These are phyloP conservation scores for Oncorhynchus mykiss DNA, from an alignment of 2,113 vertebrate species.

Conservation along the genomic window DNA sequence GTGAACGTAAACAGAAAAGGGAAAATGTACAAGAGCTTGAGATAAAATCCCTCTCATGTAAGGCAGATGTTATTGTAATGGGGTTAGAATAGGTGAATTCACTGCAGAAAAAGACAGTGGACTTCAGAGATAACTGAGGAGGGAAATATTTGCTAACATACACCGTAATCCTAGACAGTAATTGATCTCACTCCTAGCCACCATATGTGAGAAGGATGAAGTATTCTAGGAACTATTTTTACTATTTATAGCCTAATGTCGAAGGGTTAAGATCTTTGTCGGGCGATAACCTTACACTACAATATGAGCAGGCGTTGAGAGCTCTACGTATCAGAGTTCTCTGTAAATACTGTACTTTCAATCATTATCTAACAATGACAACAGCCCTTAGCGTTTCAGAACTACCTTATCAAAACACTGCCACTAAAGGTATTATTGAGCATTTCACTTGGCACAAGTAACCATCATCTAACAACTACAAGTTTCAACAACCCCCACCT, in stretches of 20 bases:
- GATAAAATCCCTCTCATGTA: slow-evolving; percentile 11
- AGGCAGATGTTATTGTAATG: slow-evolving; percentile 29
- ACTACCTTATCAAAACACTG: too few relatives aligned
- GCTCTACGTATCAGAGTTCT: neutral
- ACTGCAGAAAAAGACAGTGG: slow-evolving; percentile 33
- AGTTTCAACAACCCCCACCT: neutral
- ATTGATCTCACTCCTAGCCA: slow-evolving; percentile 20
- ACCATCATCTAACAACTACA: neutral
- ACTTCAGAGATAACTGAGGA: slow-evolving; percentile 15
- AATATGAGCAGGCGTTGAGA: neutral
- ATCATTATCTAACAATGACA: too few relatives aligned
- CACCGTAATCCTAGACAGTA: slow-evolving; percentile 23
- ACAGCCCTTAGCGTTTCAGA: neutral
- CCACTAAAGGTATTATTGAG: too few relatives aligned
- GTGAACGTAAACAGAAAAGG: slow-evolving; percentile 14
- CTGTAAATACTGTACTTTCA: neutral
- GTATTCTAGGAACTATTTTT: slow-evolving; percentile 17
- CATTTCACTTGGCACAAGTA: neutral
- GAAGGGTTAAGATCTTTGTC: slow-evolving; percentile 2
- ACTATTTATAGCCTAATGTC: slow-evolving; percentile 36
- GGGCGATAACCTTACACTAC: neutral
- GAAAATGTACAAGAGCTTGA: slow-evolving; percentile 4
- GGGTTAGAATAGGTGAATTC: slow-evolving; percentile 24
- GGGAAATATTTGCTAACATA: slow-evolving; percentile 39
- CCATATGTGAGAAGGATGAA: slow-evolving; percentile 12